Conservation (phyloP, 2,797 vertebrate genomes). For the Xiphorhynchus erythropygius region DNA sequence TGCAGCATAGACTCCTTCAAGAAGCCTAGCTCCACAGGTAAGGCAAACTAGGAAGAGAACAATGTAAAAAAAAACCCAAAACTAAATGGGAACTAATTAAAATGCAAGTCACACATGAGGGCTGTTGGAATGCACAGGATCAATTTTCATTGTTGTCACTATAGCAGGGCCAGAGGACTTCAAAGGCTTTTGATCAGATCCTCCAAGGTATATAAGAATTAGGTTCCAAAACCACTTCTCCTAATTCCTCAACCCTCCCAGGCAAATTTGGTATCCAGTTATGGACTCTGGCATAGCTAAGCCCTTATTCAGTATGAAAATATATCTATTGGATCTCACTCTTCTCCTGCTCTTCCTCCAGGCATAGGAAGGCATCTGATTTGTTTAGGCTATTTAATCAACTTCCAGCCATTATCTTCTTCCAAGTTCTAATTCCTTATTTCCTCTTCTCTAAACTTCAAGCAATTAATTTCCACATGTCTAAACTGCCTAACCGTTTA, state of each 20-base stretch:
- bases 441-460: background rate
- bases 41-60: background rate
- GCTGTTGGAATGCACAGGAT: background rate
- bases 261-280: background rate
- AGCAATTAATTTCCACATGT: background rate
- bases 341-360: background rate
- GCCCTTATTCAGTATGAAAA: background rate
- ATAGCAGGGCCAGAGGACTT: background rate
- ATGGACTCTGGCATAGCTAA: background rate
- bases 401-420: background rate
- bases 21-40: background rate
- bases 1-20: background rate
- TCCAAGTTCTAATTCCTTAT: background rate
- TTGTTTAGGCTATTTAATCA: background rate
- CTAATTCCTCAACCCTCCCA: background rate
- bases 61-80: background rate
- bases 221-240: background rate
- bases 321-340: background rate
- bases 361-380: background rate
- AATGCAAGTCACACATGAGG: background rate
- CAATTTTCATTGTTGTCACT: background rate
- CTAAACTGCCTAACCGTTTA: background rate
- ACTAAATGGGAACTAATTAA: background rate
- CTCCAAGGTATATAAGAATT: background rate
- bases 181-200: constrained; percentile 6